phyloP scores from a whole-genome alignment of 53 echinoderm and acorn worm genomes.

The Temnopleurus reevesii region DNA sequence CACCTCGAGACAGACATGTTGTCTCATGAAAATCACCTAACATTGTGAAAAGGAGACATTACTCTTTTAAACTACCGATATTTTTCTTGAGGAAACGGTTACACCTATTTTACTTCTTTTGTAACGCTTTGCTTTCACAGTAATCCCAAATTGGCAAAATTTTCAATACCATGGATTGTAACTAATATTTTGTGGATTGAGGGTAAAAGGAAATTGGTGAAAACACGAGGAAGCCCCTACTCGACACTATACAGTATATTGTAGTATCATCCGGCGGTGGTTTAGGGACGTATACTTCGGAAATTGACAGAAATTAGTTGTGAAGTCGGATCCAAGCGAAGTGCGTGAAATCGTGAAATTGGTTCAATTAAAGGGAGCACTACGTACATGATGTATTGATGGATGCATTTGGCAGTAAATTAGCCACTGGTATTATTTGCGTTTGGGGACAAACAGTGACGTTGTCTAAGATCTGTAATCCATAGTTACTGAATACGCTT shows the following conservation, averaged over 20 bases:
- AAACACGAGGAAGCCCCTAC: not conserved
- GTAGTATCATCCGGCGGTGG: not conserved
- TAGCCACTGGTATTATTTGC: slow-evolving; percentile 3
- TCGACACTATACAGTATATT: not conserved
- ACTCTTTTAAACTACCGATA: not conserved
- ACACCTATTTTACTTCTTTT: no score
- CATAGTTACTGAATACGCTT: no score
- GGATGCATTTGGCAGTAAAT: slow-evolving; percentile 3
- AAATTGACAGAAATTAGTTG: slow-evolving; percentile 29
- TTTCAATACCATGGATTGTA: not conserved
- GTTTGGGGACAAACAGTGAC: not conserved
- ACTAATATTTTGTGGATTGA: not conserved
- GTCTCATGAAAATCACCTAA: not conserved
- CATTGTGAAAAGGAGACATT: not conserved
- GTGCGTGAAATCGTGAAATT: slow-evolving; percentile 14
- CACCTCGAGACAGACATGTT: not conserved
- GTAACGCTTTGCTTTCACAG: not conserved
- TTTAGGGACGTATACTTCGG: slow-evolving; percentile 20
- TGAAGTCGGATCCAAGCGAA: not conserved
- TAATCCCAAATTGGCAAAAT: not conserved
- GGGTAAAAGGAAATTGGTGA: not conserved
- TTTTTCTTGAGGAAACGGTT: not conserved
- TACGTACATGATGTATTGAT: not conserved
- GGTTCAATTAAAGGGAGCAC: slow-evolving; percentile 1
- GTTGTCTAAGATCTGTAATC: no score